Percentiles rank a stretch among this genome's conserved stretches.
These are phyloP conservation scores for Aproaerema taeniolella DNA, from an alignment of 2,888 invertebrate genomes.

Conservation along the genomic window DNA sequence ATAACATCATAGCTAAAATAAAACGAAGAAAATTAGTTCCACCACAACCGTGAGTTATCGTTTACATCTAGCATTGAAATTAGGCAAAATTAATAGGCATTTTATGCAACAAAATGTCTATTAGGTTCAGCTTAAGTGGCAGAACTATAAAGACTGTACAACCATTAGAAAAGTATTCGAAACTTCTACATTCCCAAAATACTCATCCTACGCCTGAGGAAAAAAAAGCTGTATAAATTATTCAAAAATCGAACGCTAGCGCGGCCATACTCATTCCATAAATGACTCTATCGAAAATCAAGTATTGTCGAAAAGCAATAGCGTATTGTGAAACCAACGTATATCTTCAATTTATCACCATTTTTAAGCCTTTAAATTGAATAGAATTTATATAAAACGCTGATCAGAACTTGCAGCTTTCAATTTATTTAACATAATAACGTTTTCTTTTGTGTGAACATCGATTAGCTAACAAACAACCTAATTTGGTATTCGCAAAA, in stretches of 20 bases:
- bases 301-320: constrained; percentile 42
- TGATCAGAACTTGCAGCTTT: constrained; percentile 8
- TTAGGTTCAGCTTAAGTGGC: no score
- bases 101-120: no score
- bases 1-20: no score
- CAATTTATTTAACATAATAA: constrained; percentile 12
- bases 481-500: constrained; percentile 9
- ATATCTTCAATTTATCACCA: constrained; percentile 44
- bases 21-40: no score
- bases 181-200: constrained; percentile 1
- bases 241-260: constrained; percentile 38
- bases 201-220: constrained; percentile 9
- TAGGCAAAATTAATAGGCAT: no score
- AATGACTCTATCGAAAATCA: constrained; percentile 47
- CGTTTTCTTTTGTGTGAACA: constrained; percentile 8
- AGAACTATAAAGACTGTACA: background rate
- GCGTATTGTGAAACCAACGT: constrained; percentile 32
- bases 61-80: no score
- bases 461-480: constrained; percentile 6
- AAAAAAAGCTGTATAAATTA: constrained; percentile 30
- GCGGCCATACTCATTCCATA: constrained; percentile 28
- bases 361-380: constrained; percentile 40
- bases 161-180: background rate
- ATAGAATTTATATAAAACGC: constrained; percentile 37
- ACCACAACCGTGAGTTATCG: no score